Conservation (phyloP, 1,140 invertebrate genomes). For the Mamestra configurata region DNA sequence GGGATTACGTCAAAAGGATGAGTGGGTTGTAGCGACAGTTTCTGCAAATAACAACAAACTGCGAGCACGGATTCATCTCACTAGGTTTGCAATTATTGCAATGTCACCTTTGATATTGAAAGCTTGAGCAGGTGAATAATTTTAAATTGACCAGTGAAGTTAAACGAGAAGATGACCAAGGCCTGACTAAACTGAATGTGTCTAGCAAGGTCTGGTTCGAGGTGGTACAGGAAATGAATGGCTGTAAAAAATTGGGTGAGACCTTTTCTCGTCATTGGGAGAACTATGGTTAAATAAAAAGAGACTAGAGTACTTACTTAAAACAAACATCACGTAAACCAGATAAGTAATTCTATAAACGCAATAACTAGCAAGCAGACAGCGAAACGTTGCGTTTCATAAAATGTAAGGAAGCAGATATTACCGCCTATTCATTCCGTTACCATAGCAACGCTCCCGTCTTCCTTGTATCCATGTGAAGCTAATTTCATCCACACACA, state of each 20-base stretch:
- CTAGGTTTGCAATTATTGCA: background rate
- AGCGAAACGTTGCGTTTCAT: background rate
- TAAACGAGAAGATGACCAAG: no score
- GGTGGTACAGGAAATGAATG: no score
- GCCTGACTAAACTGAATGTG: no score
- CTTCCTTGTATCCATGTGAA: background rate
- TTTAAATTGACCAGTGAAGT: no score
- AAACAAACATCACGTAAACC: background rate
- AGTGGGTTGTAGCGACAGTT: background rate
- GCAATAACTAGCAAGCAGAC: background rate
- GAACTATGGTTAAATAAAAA: background rate
- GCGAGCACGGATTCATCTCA: background rate
- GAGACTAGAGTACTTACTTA: background rate
- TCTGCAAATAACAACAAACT: constrained; percentile 2
- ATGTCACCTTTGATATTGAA: background rate
- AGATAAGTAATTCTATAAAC: background rate
- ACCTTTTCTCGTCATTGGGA: no score
- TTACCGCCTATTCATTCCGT: no score
- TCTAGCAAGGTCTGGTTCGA: no score
- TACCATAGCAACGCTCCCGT: background rate
- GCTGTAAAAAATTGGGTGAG: no score
- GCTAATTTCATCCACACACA: constrained; percentile 13
- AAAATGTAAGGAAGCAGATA: background rate
- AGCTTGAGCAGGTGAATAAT: no score
- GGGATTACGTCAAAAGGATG: background rate